Percentiles rank a stretch among this genome's conserved stretches.
Conservation (phyloP, 2,888 invertebrate genomes). For the Meta bourneti region DNA sequence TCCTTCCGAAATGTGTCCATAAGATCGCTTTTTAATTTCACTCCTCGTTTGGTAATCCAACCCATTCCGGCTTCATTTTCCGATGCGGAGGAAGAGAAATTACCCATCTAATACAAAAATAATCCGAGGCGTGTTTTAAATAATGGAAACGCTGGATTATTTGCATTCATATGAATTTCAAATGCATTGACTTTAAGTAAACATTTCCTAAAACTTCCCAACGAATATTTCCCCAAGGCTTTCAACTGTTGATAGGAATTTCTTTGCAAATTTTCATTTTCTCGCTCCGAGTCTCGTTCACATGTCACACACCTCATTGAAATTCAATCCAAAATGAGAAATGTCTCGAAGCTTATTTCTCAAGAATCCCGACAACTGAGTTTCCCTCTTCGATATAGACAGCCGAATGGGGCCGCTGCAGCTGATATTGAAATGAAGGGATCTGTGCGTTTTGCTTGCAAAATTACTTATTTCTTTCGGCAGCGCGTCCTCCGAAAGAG, state of each 20-base stretch:
- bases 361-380: slow-evolving; percentile 46
- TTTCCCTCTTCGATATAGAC: slow-evolving; percentile 1
- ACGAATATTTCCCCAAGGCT: slow-evolving; percentile 66
- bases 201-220: slow-evolving; percentile 17
- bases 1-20: too few relatives aligned
- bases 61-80: background rate
- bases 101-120: background rate
- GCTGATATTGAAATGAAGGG: slow-evolving; percentile 69
- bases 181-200: slow-evolving; percentile 62
- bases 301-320: slow-evolving; percentile 66
- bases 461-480: slow-evolving; percentile 48
- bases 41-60: background rate
- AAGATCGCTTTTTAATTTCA: background rate
- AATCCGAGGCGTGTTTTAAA: slow-evolving; percentile 6
- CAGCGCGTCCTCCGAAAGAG: slow-evolving; percentile 37
- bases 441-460: slow-evolving; percentile 14
- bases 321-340: slow-evolving; percentile 59
- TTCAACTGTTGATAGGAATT: slow-evolving; percentile 62
- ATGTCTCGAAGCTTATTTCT: slow-evolving; percentile 37
- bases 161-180: slow-evolving; percentile 66
- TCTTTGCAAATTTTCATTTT: slow-evolving; percentile 40
- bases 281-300: slow-evolving; percentile 1
- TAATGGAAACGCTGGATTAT: slow-evolving; percentile 40
- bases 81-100: background rate
- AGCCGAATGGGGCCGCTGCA: too few relatives aligned